These are phyloP conservation scores for Helicoverpa zea DNA, from an alignment of 1,140 invertebrate species.

Conservation along the genomic window DNA sequence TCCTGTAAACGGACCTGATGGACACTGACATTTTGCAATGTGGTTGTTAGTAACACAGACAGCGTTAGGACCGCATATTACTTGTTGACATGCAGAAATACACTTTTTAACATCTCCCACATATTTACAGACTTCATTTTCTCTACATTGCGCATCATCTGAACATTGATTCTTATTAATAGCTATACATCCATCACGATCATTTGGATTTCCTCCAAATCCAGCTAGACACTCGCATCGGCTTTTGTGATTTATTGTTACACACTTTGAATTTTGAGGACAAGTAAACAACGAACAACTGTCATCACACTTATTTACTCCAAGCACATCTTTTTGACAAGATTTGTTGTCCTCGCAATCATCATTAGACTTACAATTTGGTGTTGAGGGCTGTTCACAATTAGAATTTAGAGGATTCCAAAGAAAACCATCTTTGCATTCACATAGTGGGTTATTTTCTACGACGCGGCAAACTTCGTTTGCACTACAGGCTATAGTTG, in stretches of 20 bases:
- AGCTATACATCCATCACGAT: constrained; percentile 93
- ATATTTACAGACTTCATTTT: constrained; percentile 91
- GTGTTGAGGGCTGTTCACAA: constrained; percentile 95
- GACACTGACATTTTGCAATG: constrained; percentile 95
- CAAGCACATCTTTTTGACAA: constrained; percentile 94
- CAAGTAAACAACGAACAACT: constrained; percentile 94
- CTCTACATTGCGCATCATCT: constrained; percentile 93
- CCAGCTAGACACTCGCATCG: constrained; percentile 93
- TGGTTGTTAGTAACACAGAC: constrained; percentile 96
- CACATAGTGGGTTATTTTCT: constrained; percentile 90
- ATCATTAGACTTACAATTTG: constrained; percentile 91
- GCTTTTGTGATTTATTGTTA: constrained; percentile 91
- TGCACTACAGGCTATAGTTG: constrained; percentile 92
- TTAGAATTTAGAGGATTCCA: constrained; percentile 93
- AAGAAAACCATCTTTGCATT: constrained; percentile 91
- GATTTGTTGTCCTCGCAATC: constrained; percentile 91
- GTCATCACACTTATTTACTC: constrained; percentile 93
- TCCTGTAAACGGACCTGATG: constrained; percentile 93
- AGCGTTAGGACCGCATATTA: constrained; percentile 94
- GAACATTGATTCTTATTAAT: constrained; percentile 91
- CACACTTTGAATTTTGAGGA: constrained; percentile 93
- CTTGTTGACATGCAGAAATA: constrained; percentile 91
- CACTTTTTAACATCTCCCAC: constrained; percentile 87
- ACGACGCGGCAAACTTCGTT: constrained; percentile 93
- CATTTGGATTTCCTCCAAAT: constrained; percentile 95